Evolutionary conservation across 2,797 vertebrate genomes (phyloP), one percentile per base, ranked within the genome.

Genomic region (Sardinella longiceps): DNA sequence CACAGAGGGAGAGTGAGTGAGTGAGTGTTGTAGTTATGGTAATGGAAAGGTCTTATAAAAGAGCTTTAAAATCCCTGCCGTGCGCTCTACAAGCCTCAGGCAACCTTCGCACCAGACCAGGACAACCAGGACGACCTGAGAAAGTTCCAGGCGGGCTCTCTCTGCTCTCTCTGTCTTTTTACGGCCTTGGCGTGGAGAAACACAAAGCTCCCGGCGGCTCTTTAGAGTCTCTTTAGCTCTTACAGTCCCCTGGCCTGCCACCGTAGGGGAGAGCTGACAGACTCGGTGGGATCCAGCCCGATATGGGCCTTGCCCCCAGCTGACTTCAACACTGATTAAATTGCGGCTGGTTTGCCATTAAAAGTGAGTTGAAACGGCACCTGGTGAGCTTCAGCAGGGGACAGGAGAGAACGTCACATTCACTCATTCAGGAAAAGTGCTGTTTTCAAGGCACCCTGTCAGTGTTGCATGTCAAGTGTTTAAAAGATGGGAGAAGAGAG

Each of bases 311-410:
- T 88, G 86, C 91, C 89, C 89, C 81, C 89, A 87, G 30, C 93
- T 94, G 94, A 94, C 88, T 89, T 84, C 45, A 84, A 82, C 89
- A 87, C 82, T 83, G 85, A 84, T 90, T 93, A 89, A 94, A 94
- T 94, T 93, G 92, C 85, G 91, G 85, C 93, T 91, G 91, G 93
- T 93, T 90, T 93, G 89, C 90, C 90, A 94, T 94, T 95, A 94
- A 94, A 86, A 50, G 84, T 89, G 91, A 89, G 91, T 94, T 91
- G 87, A 88, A 92, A 88, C 86, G 60, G 91, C 92, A 93, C 91
- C 91, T 90, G 89, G 86, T 87, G 93, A 87, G 92, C 88, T 86
- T 91, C 90, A 89, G 74, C 83, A 28, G 82, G 58, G 56, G 63
- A 77, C 7, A 37, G 20, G 18, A 23, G 18, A 77, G 70, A 18